Base-by-base conservation (phyloP, 1,140 invertebrate genomes). In the Metopolophium dirhodum region DNA sequence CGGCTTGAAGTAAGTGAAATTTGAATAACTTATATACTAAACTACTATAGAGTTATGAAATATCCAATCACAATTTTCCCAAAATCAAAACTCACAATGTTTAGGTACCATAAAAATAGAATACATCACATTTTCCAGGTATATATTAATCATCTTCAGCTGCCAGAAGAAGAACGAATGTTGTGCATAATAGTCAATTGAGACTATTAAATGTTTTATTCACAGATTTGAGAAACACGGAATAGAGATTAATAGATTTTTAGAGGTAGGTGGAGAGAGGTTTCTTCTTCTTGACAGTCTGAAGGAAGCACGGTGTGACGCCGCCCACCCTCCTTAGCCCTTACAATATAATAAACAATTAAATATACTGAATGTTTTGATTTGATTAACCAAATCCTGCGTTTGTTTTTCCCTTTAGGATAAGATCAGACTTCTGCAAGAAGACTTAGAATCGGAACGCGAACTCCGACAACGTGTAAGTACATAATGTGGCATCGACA, bases 381-480 rank as follows among this genome's bases (percentile, higher is more conserved):
- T 47, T 57, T 94, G 77, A 93, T 93, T 94, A 91, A 93, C 91
- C 77, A 77, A 94, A 47, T 61, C 94, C 83, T 92, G n/a, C 83
- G 85, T 93, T 77, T 94, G 57, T 90, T 92, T 68, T 95, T 93
- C 95, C 94, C 97, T 98, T 95, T 96, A 99, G 98, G 98, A 99
- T 96, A 99, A 99, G 96, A 98, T 99, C 96, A 98, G 98, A 96
- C 98, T 99, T 95, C 96, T 99, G 95, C 98, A 99, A 95, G 98
- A 99, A 97, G 98, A 99, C 96, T 96, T 99, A 96, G 98, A 99
- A 97, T 97, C 97, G 95, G 98, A 99, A 97, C 97, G 98, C 95
- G 98, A 99, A 96, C 96, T 99, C 95, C 97, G 98, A 96, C 97
- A 98, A 96, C 98, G 98, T 97, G 98, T 99, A 96, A 98, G 97